Percentiles rank a stretch among this genome's conserved stretches.
Conservation (phyloP, 92 coral and sea anemone species). For the Zoanthus sociatus region DNA sequence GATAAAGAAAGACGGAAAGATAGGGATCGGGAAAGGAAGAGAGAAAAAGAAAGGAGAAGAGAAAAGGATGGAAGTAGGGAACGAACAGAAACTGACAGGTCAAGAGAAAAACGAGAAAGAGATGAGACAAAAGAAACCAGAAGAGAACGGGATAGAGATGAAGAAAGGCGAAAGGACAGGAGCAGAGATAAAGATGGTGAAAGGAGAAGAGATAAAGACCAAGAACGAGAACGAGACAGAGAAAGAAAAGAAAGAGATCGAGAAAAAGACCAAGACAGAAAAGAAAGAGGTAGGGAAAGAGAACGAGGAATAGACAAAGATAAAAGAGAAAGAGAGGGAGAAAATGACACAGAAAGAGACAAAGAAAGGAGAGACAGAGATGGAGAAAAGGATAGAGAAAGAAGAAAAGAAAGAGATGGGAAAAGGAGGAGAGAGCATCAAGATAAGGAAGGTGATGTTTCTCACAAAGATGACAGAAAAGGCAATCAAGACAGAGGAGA, state of each 20-base stretch:
- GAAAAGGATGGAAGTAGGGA: constrained; percentile 27
- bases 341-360: constrained; percentile 21
- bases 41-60: constrained; percentile 34
- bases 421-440: constrained; percentile 19
- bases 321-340: constrained; percentile 35
- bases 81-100: constrained; percentile 21
- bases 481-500: constrained; percentile 43
- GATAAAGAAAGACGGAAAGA: constrained; percentile 57
- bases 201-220: constrained; percentile 36
- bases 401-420: constrained; percentile 8
- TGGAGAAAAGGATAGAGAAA: constrained; percentile 33
- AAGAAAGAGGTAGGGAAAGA: constrained; percentile 35
- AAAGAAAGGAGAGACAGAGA: constrained; percentile 27
- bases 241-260: background rate
- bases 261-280: constrained; percentile 2
- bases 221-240: constrained; percentile 18
- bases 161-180: constrained; percentile 53
- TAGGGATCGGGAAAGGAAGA: constrained; percentile 30
- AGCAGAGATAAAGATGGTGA: constrained; percentile 51
- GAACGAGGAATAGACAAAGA: constrained; percentile 57
- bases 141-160: constrained; percentile 56
- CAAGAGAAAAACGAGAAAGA: constrained; percentile 37
- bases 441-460: background rate
- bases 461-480: constrained; percentile 34
- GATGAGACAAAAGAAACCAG: constrained; percentile 48